phyloP scores from a whole-genome alignment of 1,140 invertebrate species.

The Dinoponera quadriceps region DNA sequence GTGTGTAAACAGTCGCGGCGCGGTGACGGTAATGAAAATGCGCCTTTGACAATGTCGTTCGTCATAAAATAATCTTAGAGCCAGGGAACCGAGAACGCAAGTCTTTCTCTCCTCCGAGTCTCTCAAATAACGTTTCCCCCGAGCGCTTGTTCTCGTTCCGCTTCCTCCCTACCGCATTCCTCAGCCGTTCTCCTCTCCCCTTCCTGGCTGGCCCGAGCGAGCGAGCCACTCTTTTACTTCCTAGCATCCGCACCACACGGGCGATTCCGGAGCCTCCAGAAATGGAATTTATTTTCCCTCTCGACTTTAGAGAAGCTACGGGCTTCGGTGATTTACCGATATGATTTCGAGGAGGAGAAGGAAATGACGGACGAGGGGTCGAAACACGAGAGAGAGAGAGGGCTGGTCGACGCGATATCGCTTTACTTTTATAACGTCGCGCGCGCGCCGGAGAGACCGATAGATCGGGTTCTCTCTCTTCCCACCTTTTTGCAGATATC shows the following conservation, averaged over 20 bases:
- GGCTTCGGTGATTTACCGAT: conserved; percentile 74
- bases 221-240: conserved; percentile 69
- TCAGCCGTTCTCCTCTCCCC: background rate
- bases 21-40: conserved; percentile 63
- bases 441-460: conserved; percentile 2
- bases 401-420: conserved; percentile 30
- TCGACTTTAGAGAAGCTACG: conserved; percentile 66
- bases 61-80: conserved; percentile 65
- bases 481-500: conserved; percentile 31
- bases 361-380: conserved; percentile 56
- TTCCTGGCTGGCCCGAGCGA: conserved; percentile 26
- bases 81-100: conserved; percentile 12
- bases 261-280: conserved; percentile 64
- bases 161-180: conserved; percentile 31
- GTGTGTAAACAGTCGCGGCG: conserved; percentile 16
- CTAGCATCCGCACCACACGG: conserved; percentile 64
- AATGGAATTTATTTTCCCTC: conserved; percentile 75
- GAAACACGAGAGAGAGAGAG: conserved; percentile 41
- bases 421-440: conserved; percentile 52
- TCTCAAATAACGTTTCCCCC: conserved; percentile 61
- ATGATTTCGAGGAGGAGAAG: conserved; percentile 69
- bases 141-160: conserved; percentile 65
- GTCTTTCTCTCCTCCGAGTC: conserved; percentile 13
- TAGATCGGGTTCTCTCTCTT: conserved; percentile 18
- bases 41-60: conserved; percentile 59